phyloP scores from a whole-genome alignment of 2,888 invertebrate species.

The Sphecodes monilicornis region DNA sequence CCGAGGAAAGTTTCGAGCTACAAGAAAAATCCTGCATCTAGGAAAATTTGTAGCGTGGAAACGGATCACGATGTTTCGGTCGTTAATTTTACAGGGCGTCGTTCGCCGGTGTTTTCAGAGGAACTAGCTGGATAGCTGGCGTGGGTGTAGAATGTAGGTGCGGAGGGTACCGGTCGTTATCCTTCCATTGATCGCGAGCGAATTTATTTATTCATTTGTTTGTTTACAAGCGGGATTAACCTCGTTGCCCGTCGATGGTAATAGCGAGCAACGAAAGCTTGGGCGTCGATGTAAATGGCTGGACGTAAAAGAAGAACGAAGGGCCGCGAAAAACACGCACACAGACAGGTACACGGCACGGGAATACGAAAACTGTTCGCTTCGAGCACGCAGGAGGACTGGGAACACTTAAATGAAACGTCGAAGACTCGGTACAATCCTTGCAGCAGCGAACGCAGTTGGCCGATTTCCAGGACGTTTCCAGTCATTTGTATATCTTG shows the following conservation, averaged over 20 bases:
- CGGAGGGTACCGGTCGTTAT: background rate
- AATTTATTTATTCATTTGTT: constrained; percentile 24
- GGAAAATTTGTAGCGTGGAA: constrained; percentile 39
- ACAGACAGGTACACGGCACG: background rate
- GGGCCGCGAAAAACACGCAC: background rate
- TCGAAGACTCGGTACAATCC: constrained; percentile 3
- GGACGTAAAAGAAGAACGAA: background rate
- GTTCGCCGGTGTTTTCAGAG: background rate
- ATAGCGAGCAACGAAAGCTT: background rate
- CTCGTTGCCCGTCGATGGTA: background rate
- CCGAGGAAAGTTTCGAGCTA: background rate
- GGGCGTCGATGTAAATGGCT: background rate
- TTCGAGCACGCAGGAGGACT: background rate
- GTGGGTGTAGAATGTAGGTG: background rate
- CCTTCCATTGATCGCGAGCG: background rate
- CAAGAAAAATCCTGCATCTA: constrained; percentile 38
- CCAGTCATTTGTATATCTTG: constrained; percentile 14
- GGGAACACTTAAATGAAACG: constrained; percentile 2
- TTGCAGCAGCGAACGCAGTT: constrained; percentile 4
- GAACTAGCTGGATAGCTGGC: background rate
- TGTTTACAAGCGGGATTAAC: constrained; percentile 17
- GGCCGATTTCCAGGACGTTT: constrained; percentile 2
- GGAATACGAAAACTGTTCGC: background rate
- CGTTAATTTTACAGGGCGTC: constrained; percentile 36
- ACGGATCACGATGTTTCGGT: constrained; percentile 32